Percentiles rank a stretch among this genome's conserved stretches.
These are phyloP conservation scores for Blomia tropicalis DNA, from an alignment of 2,888 invertebrate species.

Conservation along the genomic window DNA sequence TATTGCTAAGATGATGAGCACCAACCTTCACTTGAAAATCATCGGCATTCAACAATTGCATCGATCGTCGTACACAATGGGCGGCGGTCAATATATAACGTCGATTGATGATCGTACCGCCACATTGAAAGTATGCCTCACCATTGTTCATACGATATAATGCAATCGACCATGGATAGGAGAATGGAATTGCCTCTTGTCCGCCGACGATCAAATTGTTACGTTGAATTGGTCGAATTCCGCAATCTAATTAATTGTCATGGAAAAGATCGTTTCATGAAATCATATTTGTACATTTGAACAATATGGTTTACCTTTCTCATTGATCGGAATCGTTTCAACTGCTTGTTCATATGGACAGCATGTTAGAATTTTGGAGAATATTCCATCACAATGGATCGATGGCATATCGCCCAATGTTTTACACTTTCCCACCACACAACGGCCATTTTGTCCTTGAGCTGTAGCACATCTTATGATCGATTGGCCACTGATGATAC, in stretches of 20 bases:
- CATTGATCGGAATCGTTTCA: not conserved
- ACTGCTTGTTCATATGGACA: not conserved
- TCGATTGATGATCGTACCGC: conserved; percentile 25
- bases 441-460: not conserved
- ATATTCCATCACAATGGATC: not conserved
- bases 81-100: conserved; percentile 26
- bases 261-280: not conserved
- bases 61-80: conserved; percentile 24
- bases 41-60: not conserved
- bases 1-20: not conserved
- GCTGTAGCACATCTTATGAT: not conserved
- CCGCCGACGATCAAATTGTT: conserved; percentile 14
- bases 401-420: not conserved
- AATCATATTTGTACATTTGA: not conserved
- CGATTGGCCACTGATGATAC: not conserved
- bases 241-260: not conserved
- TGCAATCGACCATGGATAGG: conserved; percentile 4
- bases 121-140: conserved; percentile 21
- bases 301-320: not conserved
- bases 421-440: not conserved
- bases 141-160: not conserved
- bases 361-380: not conserved
- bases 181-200: not conserved
- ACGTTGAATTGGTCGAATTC: not conserved
- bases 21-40: conserved; percentile 23